phyloP scores from a whole-genome alignment of 2,888 invertebrate genomes.

The Metacarcinus magister region DNA sequence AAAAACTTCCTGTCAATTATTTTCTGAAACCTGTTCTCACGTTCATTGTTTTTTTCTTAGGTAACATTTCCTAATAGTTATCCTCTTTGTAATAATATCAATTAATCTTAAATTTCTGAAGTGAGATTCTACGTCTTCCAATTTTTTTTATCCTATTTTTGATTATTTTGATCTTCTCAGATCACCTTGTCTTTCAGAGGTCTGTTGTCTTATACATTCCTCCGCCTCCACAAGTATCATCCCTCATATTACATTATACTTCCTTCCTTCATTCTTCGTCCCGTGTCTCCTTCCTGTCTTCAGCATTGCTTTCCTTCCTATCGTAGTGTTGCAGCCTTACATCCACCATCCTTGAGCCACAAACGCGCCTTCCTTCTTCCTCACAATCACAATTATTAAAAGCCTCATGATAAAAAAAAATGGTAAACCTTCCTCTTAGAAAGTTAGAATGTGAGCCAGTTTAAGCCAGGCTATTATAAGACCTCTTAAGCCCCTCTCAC shows the following conservation, averaged over 20 bases:
- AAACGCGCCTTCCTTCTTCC: background rate
- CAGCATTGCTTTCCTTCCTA: background rate
- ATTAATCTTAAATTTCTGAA: too few relatives aligned
- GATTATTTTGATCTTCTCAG: background rate
- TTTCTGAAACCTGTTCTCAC: too few relatives aligned
- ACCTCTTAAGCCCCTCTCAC: background rate
- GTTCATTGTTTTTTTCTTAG: too few relatives aligned
- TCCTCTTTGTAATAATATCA: too few relatives aligned
- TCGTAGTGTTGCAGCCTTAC: background rate
- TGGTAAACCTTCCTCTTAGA: background rate
- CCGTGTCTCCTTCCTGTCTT: background rate
- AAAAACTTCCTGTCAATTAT: too few relatives aligned
- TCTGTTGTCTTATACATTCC: background rate
- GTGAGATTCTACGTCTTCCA: background rate
- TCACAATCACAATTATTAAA: constrained; percentile 26
- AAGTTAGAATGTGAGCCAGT: background rate
- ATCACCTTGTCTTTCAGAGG: background rate
- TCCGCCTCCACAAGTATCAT: background rate
- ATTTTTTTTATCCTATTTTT: background rate
- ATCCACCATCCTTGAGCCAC: background rate
- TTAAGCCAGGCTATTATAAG: background rate
- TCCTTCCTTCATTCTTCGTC: background rate
- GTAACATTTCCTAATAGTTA: too few relatives aligned
- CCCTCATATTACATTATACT: background rate
- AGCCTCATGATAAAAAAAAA: background rate